Evolutionary conservation across 2,888 invertebrate species (phyloP), one percentile per base, ranked within the genome.

Genomic region (Galeruca laticollis): DNA sequence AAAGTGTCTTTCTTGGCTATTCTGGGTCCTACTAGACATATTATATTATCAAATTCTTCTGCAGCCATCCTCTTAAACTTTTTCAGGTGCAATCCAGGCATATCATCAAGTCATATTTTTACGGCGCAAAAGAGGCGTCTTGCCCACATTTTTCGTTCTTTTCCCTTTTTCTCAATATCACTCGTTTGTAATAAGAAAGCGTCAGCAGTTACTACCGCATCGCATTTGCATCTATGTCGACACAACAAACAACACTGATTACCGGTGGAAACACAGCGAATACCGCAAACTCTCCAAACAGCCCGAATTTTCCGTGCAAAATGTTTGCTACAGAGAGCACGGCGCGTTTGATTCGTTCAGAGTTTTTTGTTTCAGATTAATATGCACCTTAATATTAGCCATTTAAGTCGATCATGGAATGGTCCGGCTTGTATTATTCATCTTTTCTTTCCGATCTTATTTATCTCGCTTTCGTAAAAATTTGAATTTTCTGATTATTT

Each of bases 1-100:
- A 35, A 57, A 57, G 35, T 57, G 57, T 57, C 57, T 57, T 57
- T 57, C 35, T 57, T 57, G 35, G 57, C 57, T 57, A 60, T 57
- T 57, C 10, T 33, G n/a, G 57, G 57, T 5, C 35, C 57, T 57
- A 57, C 31, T 31, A 57, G 57, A 31, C 57, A 33, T 33, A 57
- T 57, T 13, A 47, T 4, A 47, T 5, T 13, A 4, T 47, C 47
- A 47, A 47, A 47, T 6, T 47, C 47, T 47, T 47, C 47, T 47
- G 5, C 47, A 47, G 47, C 18, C 47, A 47, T 47, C 47, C 47
- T 15, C 47, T 13, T 51, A 51, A 51, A 51, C 15, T 33, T 56
- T 31, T 56, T 56, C n/a, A 56, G n/a, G 35, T 56, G 56, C 35
- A 56, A n/a, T 51, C 51, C 20, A 51, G 51, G 51, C 18, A 15